Evolutionary conservation across 1,140 invertebrate species (phyloP).

Genomic region (Bombus picipes): DNA sequence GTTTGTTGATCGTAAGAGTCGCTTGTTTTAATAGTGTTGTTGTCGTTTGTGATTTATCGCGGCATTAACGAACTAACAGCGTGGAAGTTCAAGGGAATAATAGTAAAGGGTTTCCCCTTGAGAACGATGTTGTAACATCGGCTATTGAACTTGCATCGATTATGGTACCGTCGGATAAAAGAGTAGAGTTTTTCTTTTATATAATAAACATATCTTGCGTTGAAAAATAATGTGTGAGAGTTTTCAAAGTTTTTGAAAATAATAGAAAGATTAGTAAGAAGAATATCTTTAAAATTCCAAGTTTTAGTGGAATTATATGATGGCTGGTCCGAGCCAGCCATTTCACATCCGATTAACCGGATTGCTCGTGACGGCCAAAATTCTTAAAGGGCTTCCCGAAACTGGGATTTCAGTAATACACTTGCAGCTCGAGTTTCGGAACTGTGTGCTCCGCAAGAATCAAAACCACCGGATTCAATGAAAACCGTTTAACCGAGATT

Average conservation of each 20-base stretch:
- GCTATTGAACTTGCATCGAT: slow-evolving; percentile 22
- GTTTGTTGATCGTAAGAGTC: background rate
- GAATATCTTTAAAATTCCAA: background rate
- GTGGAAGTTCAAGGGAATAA: slow-evolving; percentile 21
- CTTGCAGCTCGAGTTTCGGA: slow-evolving; percentile 47
- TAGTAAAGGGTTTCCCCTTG: background rate
- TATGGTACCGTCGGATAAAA: background rate
- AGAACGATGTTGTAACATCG: background rate
- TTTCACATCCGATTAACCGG: slow-evolving; percentile 15
- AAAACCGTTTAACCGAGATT: slow-evolving; percentile 33
- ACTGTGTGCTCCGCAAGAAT: slow-evolving; percentile 59
- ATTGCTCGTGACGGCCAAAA: slow-evolving; percentile 32
- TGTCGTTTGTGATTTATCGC: slow-evolving; percentile 6
- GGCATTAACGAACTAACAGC: background rate
- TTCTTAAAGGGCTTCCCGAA: slow-evolving; percentile 32
- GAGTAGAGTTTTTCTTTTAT: background rate
- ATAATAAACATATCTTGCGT: background rate
- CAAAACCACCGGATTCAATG: slow-evolving; percentile 28
- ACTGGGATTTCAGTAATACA: slow-evolving; percentile 44
- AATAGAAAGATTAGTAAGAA: background rate
- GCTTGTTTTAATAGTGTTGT: slow-evolving; percentile 3
- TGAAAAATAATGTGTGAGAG: background rate
- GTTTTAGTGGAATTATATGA: background rate
- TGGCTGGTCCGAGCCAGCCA: background rate
- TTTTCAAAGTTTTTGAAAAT: background rate